Evolutionary conservation across 2,797 vertebrate genomes (phyloP).

Genomic region (Falco biarmicus): DNA sequence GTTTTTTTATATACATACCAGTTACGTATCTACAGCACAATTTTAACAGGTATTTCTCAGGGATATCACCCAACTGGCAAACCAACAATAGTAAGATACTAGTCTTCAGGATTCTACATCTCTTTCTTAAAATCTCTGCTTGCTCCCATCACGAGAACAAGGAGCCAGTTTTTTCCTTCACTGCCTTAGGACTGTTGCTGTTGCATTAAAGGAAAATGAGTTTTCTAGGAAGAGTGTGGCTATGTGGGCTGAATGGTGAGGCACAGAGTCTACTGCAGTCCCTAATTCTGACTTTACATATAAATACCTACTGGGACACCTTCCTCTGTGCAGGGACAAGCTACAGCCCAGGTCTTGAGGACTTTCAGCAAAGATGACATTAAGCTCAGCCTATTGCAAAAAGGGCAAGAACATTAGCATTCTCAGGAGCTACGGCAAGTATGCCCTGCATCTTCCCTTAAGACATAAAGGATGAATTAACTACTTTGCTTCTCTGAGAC

Average conservation of each 20-base stretch:
- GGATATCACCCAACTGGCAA: background rate
- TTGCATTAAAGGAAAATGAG: background rate
- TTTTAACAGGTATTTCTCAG: background rate
- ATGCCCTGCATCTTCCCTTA: background rate
- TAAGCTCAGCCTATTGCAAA: background rate
- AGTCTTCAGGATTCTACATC: background rate
- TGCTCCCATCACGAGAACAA: background rate
- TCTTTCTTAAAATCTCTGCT: background rate
- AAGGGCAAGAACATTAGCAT: background rate
- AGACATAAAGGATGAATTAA: background rate
- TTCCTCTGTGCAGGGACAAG: background rate
- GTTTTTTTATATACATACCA: background rate
- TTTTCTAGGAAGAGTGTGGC: background rate
- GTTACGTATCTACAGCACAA: background rate
- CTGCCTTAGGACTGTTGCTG: background rate
- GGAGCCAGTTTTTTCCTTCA: background rate
- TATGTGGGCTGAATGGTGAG: background rate
- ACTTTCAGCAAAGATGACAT: background rate
- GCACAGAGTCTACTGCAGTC: background rate
- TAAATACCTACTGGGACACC: background rate
- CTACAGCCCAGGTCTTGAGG: background rate
- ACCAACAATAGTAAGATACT: background rate
- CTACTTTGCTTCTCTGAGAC: background rate
- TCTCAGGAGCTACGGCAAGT: background rate
- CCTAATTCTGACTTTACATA: background rate